Conservation (phyloP, 1,140 invertebrate genomes). For the Drosophila ogumai region DNA sequence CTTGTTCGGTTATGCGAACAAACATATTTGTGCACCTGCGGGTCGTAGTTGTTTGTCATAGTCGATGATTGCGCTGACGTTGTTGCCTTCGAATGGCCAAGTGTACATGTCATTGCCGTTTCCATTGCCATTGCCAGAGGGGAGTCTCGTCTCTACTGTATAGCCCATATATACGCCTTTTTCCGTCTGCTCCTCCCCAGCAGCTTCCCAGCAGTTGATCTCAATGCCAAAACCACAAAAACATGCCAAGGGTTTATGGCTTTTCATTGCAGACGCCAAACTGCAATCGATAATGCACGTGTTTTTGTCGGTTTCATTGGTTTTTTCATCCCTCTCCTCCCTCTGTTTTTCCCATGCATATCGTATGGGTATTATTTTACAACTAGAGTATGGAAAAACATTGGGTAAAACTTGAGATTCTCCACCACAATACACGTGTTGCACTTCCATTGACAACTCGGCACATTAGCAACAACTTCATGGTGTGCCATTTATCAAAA, state of each 20-base stretch:
- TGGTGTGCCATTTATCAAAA: conserved; percentile 37
- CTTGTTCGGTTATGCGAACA: conserved; percentile 34
- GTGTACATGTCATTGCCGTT: conserved; percentile 68
- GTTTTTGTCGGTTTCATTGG: conserved; percentile 37
- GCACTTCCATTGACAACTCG: conserved; percentile 37
- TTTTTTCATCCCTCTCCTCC: background rate
- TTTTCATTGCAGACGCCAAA: conserved; percentile 34
- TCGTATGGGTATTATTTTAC: conserved; percentile 41
- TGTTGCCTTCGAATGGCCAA: conserved; percentile 55
- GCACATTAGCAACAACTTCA: conserved; percentile 14
- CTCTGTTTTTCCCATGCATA: background rate
- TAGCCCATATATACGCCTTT: background rate
- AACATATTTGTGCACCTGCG: conserved; percentile 59
- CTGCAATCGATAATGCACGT: conserved; percentile 58
- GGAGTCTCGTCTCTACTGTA: background rate
- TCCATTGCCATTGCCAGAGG: conserved; percentile 42
- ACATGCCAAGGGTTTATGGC: conserved; percentile 41
- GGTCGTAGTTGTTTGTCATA: conserved; percentile 45
- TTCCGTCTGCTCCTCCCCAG: background rate
- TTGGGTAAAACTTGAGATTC: conserved; percentile 19
- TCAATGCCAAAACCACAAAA: conserved; percentile 49
- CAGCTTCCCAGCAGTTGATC: conserved; percentile 28
- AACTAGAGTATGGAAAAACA: conserved; percentile 27
- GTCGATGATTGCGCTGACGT: conserved; percentile 33
- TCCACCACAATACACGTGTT: conserved; percentile 26